Percentiles rank a stretch among this genome's conserved stretches.
These are phyloP conservation scores for Labeo rohita DNA, from an alignment of 2,113 vertebrate genomes.

Conservation along the genomic window DNA sequence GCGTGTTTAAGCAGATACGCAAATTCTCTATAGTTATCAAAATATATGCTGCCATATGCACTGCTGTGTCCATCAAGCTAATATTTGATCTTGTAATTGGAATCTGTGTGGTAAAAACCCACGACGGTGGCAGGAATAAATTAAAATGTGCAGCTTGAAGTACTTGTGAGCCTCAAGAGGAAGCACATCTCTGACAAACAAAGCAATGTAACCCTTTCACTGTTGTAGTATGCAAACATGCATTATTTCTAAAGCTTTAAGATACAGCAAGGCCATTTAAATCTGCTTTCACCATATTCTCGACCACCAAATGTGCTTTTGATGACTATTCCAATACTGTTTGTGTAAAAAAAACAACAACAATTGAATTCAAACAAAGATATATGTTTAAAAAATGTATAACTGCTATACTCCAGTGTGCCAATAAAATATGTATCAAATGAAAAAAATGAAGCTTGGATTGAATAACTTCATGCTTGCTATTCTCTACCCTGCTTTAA, in stretches of 20 bases:
- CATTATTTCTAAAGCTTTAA: slow-evolving; percentile 45
- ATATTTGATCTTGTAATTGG: slow-evolving; percentile 30
- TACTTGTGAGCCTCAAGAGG: neutral
- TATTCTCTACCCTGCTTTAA: neutral
- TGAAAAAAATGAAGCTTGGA: slow-evolving; percentile 5
- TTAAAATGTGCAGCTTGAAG: neutral
- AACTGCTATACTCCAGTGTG: slow-evolving; percentile 44
- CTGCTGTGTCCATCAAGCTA: neutral
- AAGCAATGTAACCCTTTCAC: slow-evolving; percentile 24
- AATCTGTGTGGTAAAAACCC: neutral
- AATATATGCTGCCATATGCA: slow-evolving; percentile 4
- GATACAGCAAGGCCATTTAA: slow-evolving; percentile 44
- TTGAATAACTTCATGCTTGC: neutral
- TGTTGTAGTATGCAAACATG: slow-evolving; percentile 38
- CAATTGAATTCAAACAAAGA: slow-evolving; percentile 34
- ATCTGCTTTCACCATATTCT: slow-evolving; percentile 47
- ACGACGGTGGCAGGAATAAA: neutral
- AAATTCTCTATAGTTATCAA: slow-evolving; percentile 28
- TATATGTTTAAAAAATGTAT: slow-evolving; percentile 44
- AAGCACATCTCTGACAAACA: slow-evolving; percentile 12
- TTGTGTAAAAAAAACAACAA: slow-evolving; percentile 36
- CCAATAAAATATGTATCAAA: slow-evolving; percentile 52
- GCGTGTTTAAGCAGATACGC: slow-evolving; percentile 22
- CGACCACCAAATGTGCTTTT: slow-evolving; percentile 61
- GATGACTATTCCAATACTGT: slow-evolving; percentile 54